Conservation (phyloP, 2,113 vertebrate species). For the Trachemys scripta region DNA sequence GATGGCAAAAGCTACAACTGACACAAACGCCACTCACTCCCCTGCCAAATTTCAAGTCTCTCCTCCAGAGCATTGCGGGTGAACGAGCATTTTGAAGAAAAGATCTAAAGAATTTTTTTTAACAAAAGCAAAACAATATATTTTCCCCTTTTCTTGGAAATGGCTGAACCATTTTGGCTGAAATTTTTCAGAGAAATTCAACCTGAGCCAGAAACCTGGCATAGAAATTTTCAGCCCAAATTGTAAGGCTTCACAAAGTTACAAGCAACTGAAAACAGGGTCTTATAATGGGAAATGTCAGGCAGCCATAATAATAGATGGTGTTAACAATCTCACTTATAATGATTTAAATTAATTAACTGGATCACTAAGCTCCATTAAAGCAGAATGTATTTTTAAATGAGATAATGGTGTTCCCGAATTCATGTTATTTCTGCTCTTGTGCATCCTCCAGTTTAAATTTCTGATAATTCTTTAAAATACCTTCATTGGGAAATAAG, state of each 20-base stretch:
- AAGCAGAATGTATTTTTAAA: not conserved
- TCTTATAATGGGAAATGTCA: not conserved
- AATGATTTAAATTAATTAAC: not conserved
- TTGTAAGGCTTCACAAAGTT: not conserved
- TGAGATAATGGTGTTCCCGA: not conserved
- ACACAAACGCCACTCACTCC: not conserved
- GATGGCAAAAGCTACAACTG: not conserved
- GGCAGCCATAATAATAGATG: not conserved
- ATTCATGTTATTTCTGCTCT: not conserved
- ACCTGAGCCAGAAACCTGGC: not conserved
- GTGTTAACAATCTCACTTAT: not conserved
- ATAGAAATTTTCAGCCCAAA: not conserved
- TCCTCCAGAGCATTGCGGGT: not conserved
- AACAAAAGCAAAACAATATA: not conserved
- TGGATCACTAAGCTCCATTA: not conserved
- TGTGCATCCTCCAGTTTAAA: not conserved
- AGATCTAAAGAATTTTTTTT: not conserved
- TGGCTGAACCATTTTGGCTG: not conserved
- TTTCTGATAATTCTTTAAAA: too few species aligned
- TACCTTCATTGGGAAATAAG: too few species aligned
- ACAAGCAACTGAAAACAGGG: not conserved
- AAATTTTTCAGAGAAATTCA: not conserved
- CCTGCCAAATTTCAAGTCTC: not conserved
- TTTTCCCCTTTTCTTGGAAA: not conserved
- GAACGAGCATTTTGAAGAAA: not conserved